These are phyloP conservation scores for Heterodera filipjevi DNA, from an alignment of 2,888 invertebrate genomes.

Conservation along the genomic window DNA sequence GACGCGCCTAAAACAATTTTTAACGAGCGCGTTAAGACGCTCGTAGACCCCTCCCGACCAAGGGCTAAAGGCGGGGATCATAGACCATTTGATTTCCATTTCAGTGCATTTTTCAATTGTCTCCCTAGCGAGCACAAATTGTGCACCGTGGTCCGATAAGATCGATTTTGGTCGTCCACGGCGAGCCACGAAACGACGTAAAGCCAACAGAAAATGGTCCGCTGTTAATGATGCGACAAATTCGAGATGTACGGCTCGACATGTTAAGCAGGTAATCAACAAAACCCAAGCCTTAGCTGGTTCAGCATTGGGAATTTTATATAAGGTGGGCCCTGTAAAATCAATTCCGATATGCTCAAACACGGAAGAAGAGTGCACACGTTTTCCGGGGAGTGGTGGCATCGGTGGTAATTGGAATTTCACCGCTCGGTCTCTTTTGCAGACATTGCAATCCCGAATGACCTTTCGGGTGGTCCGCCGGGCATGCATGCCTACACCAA, in stretches of 20 bases:
- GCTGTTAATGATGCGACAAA: background rate
- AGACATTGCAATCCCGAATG: no score
- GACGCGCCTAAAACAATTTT: background rate
- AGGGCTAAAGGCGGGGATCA: background rate
- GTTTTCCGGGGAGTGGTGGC: no score
- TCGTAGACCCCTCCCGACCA: slow-evolving; percentile 30
- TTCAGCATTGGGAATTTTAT: no score
- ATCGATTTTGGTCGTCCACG: slow-evolving; percentile 58
- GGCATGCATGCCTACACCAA: no score
- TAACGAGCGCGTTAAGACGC: slow-evolving; percentile 13
- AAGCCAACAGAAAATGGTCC: background rate
- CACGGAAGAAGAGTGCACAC: no score
- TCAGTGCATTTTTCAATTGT: background rate
- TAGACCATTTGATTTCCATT: background rate
- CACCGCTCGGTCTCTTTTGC: no score
- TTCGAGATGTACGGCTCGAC: slow-evolving; percentile 26
- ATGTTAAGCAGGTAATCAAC: slow-evolving; percentile 16
- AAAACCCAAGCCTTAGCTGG: slow-evolving; percentile 21
- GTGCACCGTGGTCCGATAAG: slow-evolving; percentile 42
- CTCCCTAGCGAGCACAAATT: background rate
- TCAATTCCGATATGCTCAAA: no score
- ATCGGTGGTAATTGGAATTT: no score
- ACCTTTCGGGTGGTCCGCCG: no score
- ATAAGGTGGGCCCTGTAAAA: background rate
- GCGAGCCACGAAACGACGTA: slow-evolving; percentile 45